These are phyloP conservation scores for Galeopsomyia nigrocyanea DNA, from an alignment of 2,888 invertebrate genomes.

Conservation along the genomic window DNA sequence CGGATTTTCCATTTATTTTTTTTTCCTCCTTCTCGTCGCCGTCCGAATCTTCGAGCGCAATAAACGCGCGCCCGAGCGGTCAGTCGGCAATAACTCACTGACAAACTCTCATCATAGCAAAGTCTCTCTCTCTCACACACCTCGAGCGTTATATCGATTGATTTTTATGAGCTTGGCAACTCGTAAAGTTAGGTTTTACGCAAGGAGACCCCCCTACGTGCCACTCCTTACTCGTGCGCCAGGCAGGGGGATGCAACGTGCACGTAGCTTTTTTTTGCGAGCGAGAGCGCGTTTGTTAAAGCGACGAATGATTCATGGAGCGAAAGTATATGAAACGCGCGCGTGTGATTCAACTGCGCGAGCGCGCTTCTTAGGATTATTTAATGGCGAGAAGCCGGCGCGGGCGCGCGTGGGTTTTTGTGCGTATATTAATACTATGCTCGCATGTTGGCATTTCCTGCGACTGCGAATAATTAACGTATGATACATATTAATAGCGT, in stretches of 20 bases:
- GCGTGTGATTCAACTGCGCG: background rate
- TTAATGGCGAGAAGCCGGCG: background rate
- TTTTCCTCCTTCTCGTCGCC: too few species aligned
- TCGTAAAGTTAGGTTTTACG: too few species aligned
- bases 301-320: slow-evolving; percentile 2
- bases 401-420: too few species aligned
- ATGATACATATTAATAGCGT: too few species aligned
- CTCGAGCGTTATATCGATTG: slow-evolving; percentile 44
- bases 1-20: background rate
- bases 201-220: background rate
- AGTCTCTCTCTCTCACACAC: background rate
- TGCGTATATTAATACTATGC: background rate
- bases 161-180: slow-evolving; percentile 32
- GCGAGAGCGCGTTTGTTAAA: slow-evolving; percentile 2
- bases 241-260: background rate
- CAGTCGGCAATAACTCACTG: too few species aligned
- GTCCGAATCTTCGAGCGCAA: too few species aligned
- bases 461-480: too few species aligned
- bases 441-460: too few species aligned
- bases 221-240: background rate
- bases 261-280: background rate
- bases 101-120: slow-evolving; percentile 14
- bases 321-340: background rate
- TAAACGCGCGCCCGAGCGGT: too few species aligned
- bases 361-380: background rate